phyloP scores from a whole-genome alignment of 1,140 invertebrate genomes.

The Ceratosolen solmsi region DNA sequence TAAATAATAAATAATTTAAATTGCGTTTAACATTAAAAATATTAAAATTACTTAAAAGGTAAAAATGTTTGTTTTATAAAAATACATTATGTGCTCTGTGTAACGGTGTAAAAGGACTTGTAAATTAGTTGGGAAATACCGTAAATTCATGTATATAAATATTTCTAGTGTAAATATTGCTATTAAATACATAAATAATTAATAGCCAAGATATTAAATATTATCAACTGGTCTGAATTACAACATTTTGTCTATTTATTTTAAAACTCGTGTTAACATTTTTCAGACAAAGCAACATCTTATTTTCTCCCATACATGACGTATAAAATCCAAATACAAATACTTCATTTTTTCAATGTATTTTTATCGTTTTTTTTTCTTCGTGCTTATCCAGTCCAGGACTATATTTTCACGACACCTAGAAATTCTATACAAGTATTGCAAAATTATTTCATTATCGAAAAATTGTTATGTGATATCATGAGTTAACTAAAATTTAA shows the following conservation, averaged over 20 bases:
- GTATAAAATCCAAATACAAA: constrained; percentile 9
- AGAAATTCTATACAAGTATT: constrained; percentile 52
- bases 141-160: background rate
- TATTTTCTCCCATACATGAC: background rate
- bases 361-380: background rate
- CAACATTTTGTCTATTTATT: background rate
- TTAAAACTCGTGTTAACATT: background rate
- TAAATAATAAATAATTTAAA: constrained; percentile 10
- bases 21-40: background rate
- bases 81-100: background rate
- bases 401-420: constrained; percentile 43
- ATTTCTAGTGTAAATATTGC: background rate
- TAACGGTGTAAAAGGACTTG: background rate
- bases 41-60: background rate
- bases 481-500: constrained; percentile 47
- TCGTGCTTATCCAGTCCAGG: constrained; percentile 35
- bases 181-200: background rate
- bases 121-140: background rate
- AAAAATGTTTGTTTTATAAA: background rate
- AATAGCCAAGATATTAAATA: background rate
- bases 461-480: constrained; percentile 41
- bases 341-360: constrained; percentile 31
- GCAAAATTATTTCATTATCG: constrained; percentile 47
- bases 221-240: background rate
- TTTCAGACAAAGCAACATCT: constrained; percentile 3